Evolutionary conservation across 2,113 vertebrate genomes (phyloP), one percentile per base, ranked within the genome.

Genomic region (Perccottus glenii): DNA sequence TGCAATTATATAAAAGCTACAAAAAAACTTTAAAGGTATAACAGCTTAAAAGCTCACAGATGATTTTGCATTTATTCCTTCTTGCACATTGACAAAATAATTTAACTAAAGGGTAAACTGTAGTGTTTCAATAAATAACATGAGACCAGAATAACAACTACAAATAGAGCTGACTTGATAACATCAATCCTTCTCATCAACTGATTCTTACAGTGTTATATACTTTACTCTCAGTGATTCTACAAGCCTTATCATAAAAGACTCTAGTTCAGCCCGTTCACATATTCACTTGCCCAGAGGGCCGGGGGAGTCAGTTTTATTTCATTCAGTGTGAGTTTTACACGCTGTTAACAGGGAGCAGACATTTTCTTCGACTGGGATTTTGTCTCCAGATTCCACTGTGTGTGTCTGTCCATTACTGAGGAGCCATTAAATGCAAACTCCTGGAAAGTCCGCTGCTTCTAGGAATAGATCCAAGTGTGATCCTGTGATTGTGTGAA

Each of bases 261-360:
- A 70, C 73, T 80, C 64, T 33, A 9, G 67, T 48, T 11, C 15
- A 1, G 76, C 35, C 66, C 1, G 9, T 44, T 3, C 19, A 27
- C 8, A 40, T 1, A 40, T 67, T 61, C 67, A 83, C 33, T 40
- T 19, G 57, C 78, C 82, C 84, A 56, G 56, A 73, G 76, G 78
- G 69, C 64, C 6, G 44, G 27, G 56, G 76, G 59, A 75, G 69
- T 69, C 44, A 27, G 58, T 84, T 89, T 81, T 75, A 67, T 79
- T 85, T 85, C 67, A 88, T 84, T 80, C 84, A 32, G 59, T 59
- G 87, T 70, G 80, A 88, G 80, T 65, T 87, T 83, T 77, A 85
- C 51, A 15, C 10, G 0, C 62, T 65, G 77, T 84, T 81, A 81
- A 78, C 58, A 70, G 64, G 48, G 5, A 5, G 9, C 38, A 65